phyloP scores from a whole-genome alignment of 2,888 invertebrate genomes.

The Hesperia comma region DNA sequence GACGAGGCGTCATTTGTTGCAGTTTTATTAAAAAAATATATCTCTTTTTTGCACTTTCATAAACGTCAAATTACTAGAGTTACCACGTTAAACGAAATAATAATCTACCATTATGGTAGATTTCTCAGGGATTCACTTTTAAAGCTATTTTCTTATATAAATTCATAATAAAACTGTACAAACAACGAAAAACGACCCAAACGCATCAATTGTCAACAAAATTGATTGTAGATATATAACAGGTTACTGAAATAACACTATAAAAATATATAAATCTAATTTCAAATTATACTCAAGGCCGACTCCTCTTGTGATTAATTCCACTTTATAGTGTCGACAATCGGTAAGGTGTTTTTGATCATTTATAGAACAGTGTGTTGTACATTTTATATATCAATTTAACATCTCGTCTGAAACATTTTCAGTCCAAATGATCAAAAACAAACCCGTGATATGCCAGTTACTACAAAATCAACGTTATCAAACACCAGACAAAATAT shows the following conservation, averaged over 20 bases:
- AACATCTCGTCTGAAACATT: background rate
- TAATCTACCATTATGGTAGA: conserved; percentile 26
- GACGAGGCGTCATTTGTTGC: conserved; percentile 13
- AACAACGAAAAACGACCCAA: conserved; percentile 18
- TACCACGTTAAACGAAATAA: conserved; percentile 21
- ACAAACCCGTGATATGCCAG: conserved; percentile 27
- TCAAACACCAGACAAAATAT: conserved; percentile 25
- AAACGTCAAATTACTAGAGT: background rate
- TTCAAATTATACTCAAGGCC: conserved; percentile 66
- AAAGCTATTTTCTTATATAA: conserved; percentile 4
- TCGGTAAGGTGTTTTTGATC: conserved; percentile 41
- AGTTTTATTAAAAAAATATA: conserved; percentile 13
- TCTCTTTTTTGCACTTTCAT: background rate
- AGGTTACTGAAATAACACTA: conserved; percentile 75
- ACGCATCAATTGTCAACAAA: conserved; percentile 60
- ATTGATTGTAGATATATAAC: conserved; percentile 73
- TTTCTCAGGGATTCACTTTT: conserved; percentile 11
- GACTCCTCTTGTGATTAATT: conserved; percentile 49
- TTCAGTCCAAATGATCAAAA: conserved; percentile 30
- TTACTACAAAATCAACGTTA: conserved; percentile 22
- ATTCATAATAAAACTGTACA: conserved; percentile 20
- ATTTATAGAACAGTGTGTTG: conserved; percentile 24
- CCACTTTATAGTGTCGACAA: conserved; percentile 41
- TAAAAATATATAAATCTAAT: conserved; percentile 82
- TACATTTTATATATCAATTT: conserved; percentile 12